Percentiles rank a stretch among this genome's conserved stretches.
Conservation (phyloP, 2,113 vertebrate genomes). For the Esox niger region DNA sequence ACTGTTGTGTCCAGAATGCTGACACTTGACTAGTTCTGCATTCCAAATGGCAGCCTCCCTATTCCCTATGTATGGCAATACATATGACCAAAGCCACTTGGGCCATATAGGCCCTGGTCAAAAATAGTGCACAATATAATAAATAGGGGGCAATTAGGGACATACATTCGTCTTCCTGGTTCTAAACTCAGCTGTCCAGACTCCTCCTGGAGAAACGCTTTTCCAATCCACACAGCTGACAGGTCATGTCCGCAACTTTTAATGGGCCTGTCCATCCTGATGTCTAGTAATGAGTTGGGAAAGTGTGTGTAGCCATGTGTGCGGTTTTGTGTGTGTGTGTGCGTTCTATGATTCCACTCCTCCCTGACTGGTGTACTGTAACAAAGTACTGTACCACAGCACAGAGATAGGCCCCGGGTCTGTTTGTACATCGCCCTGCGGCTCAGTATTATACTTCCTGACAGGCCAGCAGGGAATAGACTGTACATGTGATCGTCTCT, state of each 20-base stretch:
- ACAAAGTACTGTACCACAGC: constrained; percentile 20
- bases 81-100: no score
- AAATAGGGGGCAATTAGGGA: not conserved
- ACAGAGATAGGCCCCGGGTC: constrained; percentile 32
- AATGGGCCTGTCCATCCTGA: constrained; percentile 38
- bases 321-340: constrained; percentile 10
- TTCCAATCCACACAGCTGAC: constrained; percentile 34
- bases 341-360: constrained; percentile 13
- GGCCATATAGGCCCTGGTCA: no score
- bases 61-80: no score
- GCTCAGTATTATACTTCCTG: constrained; percentile 23
- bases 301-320: constrained; percentile 19
- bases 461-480: not conserved
- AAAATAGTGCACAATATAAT: no score
- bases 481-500: constrained; percentile 1
- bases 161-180: not conserved
- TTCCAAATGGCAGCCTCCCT: no score
- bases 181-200: constrained; percentile 25
- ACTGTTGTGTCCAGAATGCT: not conserved
- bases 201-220: constrained; percentile 8
- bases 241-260: constrained; percentile 38
- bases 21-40: not conserved
- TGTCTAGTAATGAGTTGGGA: constrained; percentile 26
- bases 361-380: constrained; percentile 20
- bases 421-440: constrained; percentile 29